Conservation (phyloP, 2,888 invertebrate genomes). For the Cantharis lateralis region DNA sequence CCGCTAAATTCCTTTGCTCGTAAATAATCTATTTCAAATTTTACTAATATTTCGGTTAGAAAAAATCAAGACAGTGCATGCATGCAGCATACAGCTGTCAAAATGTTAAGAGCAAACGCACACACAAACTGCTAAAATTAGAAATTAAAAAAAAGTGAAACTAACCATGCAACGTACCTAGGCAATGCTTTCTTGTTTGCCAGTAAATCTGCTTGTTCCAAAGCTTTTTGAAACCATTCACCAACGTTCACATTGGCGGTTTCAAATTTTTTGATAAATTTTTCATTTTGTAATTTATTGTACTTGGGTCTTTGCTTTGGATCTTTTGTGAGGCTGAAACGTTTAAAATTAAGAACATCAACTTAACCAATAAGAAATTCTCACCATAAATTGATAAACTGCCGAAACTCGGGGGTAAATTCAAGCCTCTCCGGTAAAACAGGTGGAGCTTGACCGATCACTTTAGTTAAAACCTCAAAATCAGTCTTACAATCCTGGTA, state of each 20-base stretch:
- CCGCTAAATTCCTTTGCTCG: not conserved
- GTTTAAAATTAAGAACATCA: slow-evolving; percentile 17
- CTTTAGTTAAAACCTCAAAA: slow-evolving; percentile 94
- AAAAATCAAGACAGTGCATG: not conserved
- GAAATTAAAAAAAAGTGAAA: slow-evolving; percentile 36
- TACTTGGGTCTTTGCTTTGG: slow-evolving; percentile 93
- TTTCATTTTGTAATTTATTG: slow-evolving; percentile 84
- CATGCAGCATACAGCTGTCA: not conserved
- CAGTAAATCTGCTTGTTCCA: slow-evolving; percentile 56
- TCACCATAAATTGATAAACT: slow-evolving; percentile 90
- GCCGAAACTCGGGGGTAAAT: slow-evolving; percentile 85
- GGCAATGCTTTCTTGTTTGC: slow-evolving; percentile 55
- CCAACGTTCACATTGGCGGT: slow-evolving; percentile 74
- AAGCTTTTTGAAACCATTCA: slow-evolving; percentile 78
- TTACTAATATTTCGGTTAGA: not conserved
- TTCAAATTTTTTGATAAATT: slow-evolving; percentile 84
- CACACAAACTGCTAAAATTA: not conserved
- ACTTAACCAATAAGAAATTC: not conserved
- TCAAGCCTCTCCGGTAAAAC: slow-evolving; percentile 75
- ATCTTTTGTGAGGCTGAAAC: slow-evolving; percentile 87
- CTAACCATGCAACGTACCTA: slow-evolving; percentile 58
- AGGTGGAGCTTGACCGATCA: slow-evolving; percentile 86
- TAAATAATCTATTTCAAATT: not conserved
- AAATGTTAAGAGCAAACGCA: slow-evolving; percentile 2
- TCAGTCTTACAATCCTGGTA: slow-evolving; percentile 94